Base-by-base conservation (phyloP, 2,797 vertebrate species). In the Poliocrania exsul region DNA sequence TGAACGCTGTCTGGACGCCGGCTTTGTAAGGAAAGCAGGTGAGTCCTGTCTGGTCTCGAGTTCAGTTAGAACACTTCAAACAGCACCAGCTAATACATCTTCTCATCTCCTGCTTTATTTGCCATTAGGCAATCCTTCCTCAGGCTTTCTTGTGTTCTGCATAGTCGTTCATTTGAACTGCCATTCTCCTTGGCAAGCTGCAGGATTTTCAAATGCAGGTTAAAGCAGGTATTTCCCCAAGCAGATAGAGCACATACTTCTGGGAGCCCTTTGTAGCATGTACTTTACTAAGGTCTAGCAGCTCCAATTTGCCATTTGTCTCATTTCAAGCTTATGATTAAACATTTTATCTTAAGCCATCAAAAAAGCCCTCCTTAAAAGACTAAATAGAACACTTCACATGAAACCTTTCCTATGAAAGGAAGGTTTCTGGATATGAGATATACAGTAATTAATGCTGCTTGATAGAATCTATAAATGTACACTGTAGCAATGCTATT, bases 391-490 rank as follows among this genome's bases (percentile, higher is more conserved):
- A 86, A 69, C 42, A 62, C 88, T 80, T 84, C 75, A 92, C 86
- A 58, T 33, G 91, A 93, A 94, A 93, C 89, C 19, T 56, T 74
- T 73, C 46, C 64, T 80, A 16, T 77, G 86, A 87, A 95, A 93
- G 91, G 92, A 58, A 62, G 92, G 35, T 70, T 93, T 94, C 91
- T 95, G 94, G 73, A 81, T 95, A 92, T 92, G 95, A 97, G 95
- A 95, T 80, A 82, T 92, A 40, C 82, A 94, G 88, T 93, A 96
- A 97, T 97, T 97, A 97, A 97, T 97, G 95, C 95, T 96, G 96
- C 94, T 96, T 96, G 95, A 94, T 96, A 96, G 96, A 93, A 97
- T 96, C 97, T 96, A 86, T 93, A 96, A 90, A 96, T 90, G 93
- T 97, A 97, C 91, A 96, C 93, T 95, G 95, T 46, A 92, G 96